Conservation (phyloP, 2,797 vertebrate genomes). For the Microhierax caerulescens region DNA sequence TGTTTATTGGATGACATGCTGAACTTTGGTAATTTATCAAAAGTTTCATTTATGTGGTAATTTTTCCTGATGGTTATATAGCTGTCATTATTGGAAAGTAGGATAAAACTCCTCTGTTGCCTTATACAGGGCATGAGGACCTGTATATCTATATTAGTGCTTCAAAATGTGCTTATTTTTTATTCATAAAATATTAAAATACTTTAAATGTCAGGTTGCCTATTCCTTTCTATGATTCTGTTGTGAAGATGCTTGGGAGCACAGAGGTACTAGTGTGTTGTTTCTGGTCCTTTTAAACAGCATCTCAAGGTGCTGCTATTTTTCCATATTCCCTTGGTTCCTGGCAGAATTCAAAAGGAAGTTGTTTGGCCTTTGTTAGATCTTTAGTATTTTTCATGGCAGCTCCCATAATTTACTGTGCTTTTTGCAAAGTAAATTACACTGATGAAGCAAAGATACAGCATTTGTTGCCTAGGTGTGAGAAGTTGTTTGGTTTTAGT, state of each 20-base stretch:
- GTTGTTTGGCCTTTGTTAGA: neutral
- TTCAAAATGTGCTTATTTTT: neutral
- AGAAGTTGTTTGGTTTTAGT: neutral
- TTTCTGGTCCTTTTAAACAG: neutral
- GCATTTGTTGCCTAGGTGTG: neutral
- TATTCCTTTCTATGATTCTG: neutral
- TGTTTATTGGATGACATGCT: neutral
- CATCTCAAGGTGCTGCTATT: neutral
- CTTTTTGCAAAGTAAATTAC: neutral
- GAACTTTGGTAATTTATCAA: neutral
- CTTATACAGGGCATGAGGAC: neutral
- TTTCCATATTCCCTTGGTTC: neutral
- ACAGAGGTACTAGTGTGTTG: neutral
- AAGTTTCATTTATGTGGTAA: neutral
- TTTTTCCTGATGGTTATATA: neutral
- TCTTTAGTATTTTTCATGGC: neutral
- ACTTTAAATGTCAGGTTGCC: neutral
- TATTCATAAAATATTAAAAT: neutral
- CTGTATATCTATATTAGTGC: neutral
- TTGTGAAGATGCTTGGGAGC: neutral
- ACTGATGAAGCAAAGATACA: neutral
- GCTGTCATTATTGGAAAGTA: neutral
- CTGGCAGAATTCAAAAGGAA: neutral
- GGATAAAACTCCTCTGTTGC: neutral
- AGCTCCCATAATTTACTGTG: neutral